Evolutionary conservation across 2,797 vertebrate genomes (phyloP), one percentile per base, ranked within the genome.

Genomic region (Glyptemys insculpta): DNA sequence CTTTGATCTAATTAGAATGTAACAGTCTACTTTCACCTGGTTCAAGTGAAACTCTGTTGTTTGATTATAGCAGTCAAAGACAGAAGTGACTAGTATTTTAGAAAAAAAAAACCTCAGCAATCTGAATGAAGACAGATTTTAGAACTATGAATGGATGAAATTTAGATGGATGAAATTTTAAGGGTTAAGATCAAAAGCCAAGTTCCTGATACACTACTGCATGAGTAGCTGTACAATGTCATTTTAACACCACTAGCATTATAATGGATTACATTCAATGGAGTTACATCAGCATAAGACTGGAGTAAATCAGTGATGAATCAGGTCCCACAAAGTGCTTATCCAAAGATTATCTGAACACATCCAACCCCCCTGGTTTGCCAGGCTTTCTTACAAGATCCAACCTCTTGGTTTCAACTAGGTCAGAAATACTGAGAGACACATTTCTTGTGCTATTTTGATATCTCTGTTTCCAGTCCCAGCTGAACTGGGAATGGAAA

Each of bases 401-500:
- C 1, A 82, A 85, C 47, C 59, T 29, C 1, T 0, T n/a, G 15
- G n/a, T 91, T 92, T 91, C 31, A 91, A 12, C 18, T 19, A 81
- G 37, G 21, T 4, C 23, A 56, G 5, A 78, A 16, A 8, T 91
- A 3, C 29, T 72, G 59, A 52, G 79, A 85, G 52, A 68, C 5
- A 29, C 59, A 11, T 87, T 93, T 86, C 18, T 78, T 94, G 90
- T 85, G 11, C 5, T 85, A n/a, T 10, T 88, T 59, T 19, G 44
- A 5, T 12, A 27, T 85, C 95, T 84, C 23, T 84, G 6, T 85
- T 89, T 27, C 72, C 72, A 56, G 0, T 37, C 29, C n/a, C 65
- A 72, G 65, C n/a, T 41, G 65, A 84, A 6, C 2, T 62, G 31
- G 5, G 44, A 88, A 79, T 49, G 11, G 80, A 91, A 81, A 62